Conservation (phyloP, 2,113 vertebrate species). For the Rhineura floridana region DNA sequence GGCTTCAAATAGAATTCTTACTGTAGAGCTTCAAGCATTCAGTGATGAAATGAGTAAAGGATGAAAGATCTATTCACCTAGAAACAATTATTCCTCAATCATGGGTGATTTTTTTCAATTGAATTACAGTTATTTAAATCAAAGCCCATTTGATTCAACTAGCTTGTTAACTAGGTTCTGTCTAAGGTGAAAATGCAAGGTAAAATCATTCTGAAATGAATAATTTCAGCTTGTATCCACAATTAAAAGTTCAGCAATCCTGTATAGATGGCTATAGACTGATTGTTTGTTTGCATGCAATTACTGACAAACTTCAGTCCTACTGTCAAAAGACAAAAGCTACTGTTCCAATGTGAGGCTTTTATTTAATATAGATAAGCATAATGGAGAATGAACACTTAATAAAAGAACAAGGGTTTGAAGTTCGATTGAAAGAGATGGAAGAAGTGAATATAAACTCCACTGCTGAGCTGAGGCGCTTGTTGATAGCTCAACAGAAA, state of each 20-base stretch:
- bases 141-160: background rate
- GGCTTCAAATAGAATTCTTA: background rate
- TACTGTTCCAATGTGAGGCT: background rate
- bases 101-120: background rate
- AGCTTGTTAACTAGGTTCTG: background rate
- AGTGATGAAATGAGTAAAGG: background rate
- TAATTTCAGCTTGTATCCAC: background rate
- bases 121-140: conserved; percentile 11
- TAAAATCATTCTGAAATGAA: background rate
- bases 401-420: conserved; percentile 84
- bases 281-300: conserved; percentile 1
- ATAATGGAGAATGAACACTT: conserved; percentile 88
- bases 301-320: conserved; percentile 18
- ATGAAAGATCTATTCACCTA: background rate
- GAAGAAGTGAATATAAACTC: conserved; percentile 85
- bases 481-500: conserved; percentile 88
- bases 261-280: conserved; percentile 1
- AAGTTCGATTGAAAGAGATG: conserved; percentile 84
- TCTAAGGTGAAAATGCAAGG: background rate
- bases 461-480: conserved; percentile 80
- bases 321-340: background rate
- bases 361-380: conserved; percentile 76
- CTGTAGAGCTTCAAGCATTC: background rate
- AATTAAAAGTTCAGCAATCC: conserved; percentile 36
- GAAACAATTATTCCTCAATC: background rate